Base-by-base conservation (phyloP, 2,888 invertebrate genomes). In the Erebia ligea region DNA sequence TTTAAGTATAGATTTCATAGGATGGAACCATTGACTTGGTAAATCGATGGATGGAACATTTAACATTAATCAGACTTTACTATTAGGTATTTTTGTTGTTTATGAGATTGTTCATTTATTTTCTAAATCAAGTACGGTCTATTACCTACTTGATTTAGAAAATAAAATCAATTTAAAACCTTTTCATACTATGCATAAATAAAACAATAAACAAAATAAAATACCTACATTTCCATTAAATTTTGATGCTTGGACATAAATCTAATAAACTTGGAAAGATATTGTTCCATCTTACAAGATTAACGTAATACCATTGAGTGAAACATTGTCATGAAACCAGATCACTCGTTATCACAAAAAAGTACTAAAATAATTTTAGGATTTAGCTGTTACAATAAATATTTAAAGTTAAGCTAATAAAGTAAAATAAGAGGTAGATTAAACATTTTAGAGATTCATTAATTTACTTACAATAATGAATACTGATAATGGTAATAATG, bases 401-500 rank as follows among this genome's bases (percentile, higher is more conserved):
- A 86, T 88, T 81, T 84, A 82, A 84, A 85, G 72, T 73, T 75
- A 73, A 80, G 85, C 79, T 87, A 88, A 81, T 84, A 87, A 86
- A 90, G 85, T 88, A 88, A 84, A 83, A 75, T 86, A 85, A 91
- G 93, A 93, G 93, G 93, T 93, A 93, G 93, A 91, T 89, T 85
- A 86, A 88, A 87, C 82, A 81, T 84, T 82, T 83, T 79, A 89
- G 89, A 93, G 91, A 93, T 92, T 93, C 91, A 79, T 84, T 83
- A 73, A 84, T 84, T 83, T 84, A 84, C 87, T 87, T 86, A 87
- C 77, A 84, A 81, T 86, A 89, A 84, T 82, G 82, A 92, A 93
- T 92, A 93, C 92, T 93, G 92, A 85, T 86, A 84, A 82, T 85
- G 91, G 91, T 90, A 91, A 86, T 86, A 91, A 86, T 86, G 80